These are phyloP conservation scores for Zootoca vivipara DNA, from an alignment of 2,113 vertebrate species.

Conservation along the genomic window DNA sequence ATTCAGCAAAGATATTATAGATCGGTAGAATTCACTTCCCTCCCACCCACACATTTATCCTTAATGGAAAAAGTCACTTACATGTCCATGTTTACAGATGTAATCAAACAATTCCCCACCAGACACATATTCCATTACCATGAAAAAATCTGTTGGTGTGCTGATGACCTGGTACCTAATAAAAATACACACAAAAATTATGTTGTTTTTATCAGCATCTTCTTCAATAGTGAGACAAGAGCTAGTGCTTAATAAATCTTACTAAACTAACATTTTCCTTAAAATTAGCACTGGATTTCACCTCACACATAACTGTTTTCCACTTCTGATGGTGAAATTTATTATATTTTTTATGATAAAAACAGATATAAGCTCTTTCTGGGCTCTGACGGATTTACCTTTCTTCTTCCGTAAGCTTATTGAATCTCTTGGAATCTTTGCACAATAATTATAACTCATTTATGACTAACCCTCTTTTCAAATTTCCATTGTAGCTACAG, in stretches of 20 bases:
- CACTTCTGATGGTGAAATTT: background rate
- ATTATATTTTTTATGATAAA: conserved; percentile 22
- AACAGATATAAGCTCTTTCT: conserved; percentile 28
- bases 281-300: conserved; percentile 28
- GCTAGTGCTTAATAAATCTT: conserved; percentile 17
- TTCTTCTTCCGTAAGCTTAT: conserved; percentile 7
- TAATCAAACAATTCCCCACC: conserved; percentile 98
- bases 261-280: background rate
- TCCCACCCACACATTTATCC: conserved; percentile 2
- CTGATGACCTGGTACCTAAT: conserved; percentile 98
- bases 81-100: conserved; percentile 98
- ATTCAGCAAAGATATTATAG: conserved; percentile 39
- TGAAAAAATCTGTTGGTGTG: conserved; percentile 98
- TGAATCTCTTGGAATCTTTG: conserved; percentile 47
- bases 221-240: background rate
- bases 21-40: conserved; percentile 20
- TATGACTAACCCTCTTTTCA: conserved; percentile 23
- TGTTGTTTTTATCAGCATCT: background rate
- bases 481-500: conserved; percentile 37
- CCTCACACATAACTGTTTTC: conserved; percentile 22
- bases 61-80: conserved; percentile 74
- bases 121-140: conserved; percentile 99
- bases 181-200: conserved; percentile 52
- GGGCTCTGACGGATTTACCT: background rate
- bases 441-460: conserved; percentile 28